Evolutionary conservation across 2,113 vertebrate species (phyloP).

Genomic region (Poecilia latipinna): DNA sequence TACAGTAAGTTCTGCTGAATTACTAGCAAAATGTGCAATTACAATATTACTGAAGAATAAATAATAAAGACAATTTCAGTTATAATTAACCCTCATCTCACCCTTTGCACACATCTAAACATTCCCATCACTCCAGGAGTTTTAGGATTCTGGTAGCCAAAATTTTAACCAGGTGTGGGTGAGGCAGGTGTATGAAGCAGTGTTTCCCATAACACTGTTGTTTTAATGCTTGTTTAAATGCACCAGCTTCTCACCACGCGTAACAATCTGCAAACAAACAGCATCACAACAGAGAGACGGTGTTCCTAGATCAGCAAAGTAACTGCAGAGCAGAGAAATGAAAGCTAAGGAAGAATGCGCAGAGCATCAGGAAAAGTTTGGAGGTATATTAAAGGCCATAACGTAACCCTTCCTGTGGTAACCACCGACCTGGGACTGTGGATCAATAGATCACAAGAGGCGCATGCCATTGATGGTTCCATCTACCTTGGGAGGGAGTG

Average conservation of each 20-base stretch:
- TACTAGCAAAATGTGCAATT: too few species aligned
- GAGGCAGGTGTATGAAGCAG: too few species aligned
- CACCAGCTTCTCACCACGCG: background rate
- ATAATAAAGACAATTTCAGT: too few species aligned
- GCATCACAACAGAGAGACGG: background rate
- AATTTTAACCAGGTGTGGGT: too few species aligned
- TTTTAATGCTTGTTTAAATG: background rate
- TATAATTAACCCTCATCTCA: too few species aligned
- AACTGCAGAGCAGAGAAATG: background rate
- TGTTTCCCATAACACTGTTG: too few species aligned
- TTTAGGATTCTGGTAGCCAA: background rate
- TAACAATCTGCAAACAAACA: background rate
- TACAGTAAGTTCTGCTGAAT: too few species aligned
- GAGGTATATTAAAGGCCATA: slow-evolving; percentile 22
- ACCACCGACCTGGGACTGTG: slow-evolving; percentile 40
- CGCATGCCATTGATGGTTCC: slow-evolving; percentile 56
- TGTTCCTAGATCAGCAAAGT: slow-evolving; percentile 1
- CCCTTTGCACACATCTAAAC: background rate
- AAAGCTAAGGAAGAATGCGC: background rate
- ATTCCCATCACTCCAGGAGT: background rate
- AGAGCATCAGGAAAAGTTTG: slow-evolving; percentile 21
- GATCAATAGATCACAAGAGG: slow-evolving; percentile 71
- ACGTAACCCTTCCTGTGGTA: slow-evolving; percentile 38
- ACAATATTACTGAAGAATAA: too few species aligned
- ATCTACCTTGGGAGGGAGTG: slow-evolving; percentile 36